Percentiles rank a stretch among this genome's conserved stretches.
These are phyloP conservation scores for Galerucella nymphaeae DNA, from an alignment of 2,888 invertebrate genomes.

Conservation along the genomic window DNA sequence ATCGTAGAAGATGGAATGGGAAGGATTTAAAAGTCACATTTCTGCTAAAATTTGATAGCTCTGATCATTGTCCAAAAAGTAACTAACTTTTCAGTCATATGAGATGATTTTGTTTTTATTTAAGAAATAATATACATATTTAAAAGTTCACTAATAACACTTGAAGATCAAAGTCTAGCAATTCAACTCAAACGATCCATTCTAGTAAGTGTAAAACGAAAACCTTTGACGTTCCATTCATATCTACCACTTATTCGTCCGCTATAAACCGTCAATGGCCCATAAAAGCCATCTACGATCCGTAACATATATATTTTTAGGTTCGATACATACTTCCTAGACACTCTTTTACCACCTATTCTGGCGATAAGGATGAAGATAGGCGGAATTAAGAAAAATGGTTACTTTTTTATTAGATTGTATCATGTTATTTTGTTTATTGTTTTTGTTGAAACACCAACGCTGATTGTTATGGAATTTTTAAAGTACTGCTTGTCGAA, in stretches of 20 bases:
- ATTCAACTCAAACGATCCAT: background rate
- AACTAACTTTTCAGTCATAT: too few relatives aligned
- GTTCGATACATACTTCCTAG: background rate
- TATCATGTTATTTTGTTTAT: background rate
- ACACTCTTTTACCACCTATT: background rate
- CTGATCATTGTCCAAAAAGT: too few relatives aligned
- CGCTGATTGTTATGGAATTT: too few relatives aligned
- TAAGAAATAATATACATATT: too few relatives aligned
- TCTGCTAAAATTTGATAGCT: too few relatives aligned
- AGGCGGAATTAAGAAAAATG: background rate
- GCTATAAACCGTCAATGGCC: constrained; percentile 38
- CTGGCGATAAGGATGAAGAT: background rate
- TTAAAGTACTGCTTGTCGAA: too few relatives aligned
- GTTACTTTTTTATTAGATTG: background rate
- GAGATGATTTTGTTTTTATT: too few relatives aligned
- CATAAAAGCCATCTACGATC: constrained; percentile 33
- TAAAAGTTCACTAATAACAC: background rate
- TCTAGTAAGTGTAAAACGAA: background rate
- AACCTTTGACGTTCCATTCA: constrained; percentile 2
- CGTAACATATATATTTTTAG: constrained; percentile 8
- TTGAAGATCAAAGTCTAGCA: background rate
- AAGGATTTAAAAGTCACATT: too few relatives aligned
- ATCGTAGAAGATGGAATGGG: too few relatives aligned
- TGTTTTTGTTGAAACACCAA: too few relatives aligned
- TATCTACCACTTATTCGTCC: constrained; percentile 23